These are phyloP conservation scores for Amblyornis subalaris DNA, from an alignment of 2,113 vertebrate genomes.

Conservation along the genomic window DNA sequence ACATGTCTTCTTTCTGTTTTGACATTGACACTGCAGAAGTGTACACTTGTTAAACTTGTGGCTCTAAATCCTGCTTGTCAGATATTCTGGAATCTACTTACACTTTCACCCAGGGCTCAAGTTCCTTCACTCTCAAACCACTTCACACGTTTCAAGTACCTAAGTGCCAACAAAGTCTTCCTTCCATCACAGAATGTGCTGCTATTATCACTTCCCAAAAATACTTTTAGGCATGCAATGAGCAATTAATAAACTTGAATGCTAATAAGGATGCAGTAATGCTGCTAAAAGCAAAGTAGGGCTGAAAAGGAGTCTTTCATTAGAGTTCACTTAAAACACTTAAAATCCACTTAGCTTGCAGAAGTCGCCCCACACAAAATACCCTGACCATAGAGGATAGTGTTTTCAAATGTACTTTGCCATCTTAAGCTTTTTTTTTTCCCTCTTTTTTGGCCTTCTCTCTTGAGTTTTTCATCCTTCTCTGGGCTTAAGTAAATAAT, in stretches of 20 bases:
- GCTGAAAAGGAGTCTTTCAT: conserved; percentile 3
- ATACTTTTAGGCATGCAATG: conserved; percentile 5
- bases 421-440: background rate
- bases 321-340: background rate
- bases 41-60: conserved; percentile 24
- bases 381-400: background rate
- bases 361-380: background rate
- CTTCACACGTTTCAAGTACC: conserved; percentile 67
- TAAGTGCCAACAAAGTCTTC: conserved; percentile 57
- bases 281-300: background rate
- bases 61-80: conserved; percentile 53
- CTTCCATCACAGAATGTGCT: conserved; percentile 9
- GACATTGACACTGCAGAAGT: conserved; percentile 32
- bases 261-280: conserved; percentile 15
- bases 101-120: conserved; percentile 44
- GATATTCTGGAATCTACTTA: conserved; percentile 28
- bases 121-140: conserved; percentile 59
- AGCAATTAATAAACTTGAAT: conserved; percentile 35
- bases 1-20: conserved; percentile 46
- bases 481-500: background rate
- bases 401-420: background rate
- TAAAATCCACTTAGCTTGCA: background rate
- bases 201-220: conserved; percentile 37
- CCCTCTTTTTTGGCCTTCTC: background rate
- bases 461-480: background rate